Evolutionary conservation across 2,113 vertebrate species (phyloP).

Genomic region (Globicephala melas): DNA sequence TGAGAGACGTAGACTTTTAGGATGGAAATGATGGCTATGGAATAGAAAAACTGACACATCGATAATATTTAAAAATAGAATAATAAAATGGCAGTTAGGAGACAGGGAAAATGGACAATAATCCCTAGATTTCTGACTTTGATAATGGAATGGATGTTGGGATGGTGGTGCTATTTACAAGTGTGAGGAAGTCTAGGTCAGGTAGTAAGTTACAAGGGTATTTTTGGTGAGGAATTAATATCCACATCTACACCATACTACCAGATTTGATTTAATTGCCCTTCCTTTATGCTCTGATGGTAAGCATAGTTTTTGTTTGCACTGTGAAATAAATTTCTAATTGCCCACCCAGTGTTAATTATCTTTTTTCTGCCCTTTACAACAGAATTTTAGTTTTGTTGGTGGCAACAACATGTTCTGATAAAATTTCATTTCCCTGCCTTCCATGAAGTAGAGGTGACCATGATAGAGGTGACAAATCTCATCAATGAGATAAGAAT

Average conservation of each 20-base stretch:
- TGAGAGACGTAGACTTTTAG: neutral
- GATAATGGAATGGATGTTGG: neutral
- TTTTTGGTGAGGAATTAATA: neutral
- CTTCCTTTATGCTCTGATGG: neutral
- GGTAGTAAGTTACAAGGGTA: neutral
- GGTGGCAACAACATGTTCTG: neutral
- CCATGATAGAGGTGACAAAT: neutral
- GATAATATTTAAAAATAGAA: neutral
- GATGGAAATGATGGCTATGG: neutral
- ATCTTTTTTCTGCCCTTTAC: neutral
- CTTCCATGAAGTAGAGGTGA: neutral
- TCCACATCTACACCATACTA: neutral
- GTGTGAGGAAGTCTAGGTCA: neutral
- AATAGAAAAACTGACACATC: neutral
- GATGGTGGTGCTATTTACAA: neutral
- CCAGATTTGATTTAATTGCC: neutral
- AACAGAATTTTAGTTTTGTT: neutral
- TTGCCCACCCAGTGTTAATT: neutral
- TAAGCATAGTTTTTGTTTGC: neutral
- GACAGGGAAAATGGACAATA: neutral
- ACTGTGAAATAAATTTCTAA: constrained; percentile 2
- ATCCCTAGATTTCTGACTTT: neutral
- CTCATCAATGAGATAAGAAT: neutral
- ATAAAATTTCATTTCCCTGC: neutral
- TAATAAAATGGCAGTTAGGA: neutral